These are phyloP conservation scores for Vidua macroura DNA, from an alignment of 2,113 vertebrate species.

Conservation along the genomic window DNA sequence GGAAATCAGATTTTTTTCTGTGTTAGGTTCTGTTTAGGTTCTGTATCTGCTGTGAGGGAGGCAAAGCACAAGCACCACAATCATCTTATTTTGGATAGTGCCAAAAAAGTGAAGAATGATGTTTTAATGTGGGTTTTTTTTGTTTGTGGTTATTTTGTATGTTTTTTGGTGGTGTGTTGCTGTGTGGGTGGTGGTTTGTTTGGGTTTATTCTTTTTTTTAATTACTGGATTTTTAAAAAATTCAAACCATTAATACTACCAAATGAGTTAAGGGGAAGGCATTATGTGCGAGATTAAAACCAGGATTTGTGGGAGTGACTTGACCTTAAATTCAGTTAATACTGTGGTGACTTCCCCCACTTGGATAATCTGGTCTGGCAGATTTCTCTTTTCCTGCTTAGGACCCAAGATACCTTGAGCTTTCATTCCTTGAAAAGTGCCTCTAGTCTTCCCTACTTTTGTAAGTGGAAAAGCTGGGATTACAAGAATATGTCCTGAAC, in stretches of 20 bases:
- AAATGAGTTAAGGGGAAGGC: background rate
- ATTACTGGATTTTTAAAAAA: background rate
- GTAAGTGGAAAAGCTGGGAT: background rate
- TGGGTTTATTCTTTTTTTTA: background rate
- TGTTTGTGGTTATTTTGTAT: background rate
- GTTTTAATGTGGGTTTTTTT: background rate
- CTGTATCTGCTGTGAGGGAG: background rate
- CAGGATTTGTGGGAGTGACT: slow-evolving; percentile 12
- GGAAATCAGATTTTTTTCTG: background rate
- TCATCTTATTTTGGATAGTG: background rate
- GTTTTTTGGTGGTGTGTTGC: background rate
- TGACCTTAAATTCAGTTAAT: slow-evolving; percentile 35
- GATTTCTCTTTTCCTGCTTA: slow-evolving; percentile 27
- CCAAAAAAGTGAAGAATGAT: background rate
- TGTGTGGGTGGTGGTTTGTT: background rate
- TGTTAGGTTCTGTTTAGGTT: background rate
- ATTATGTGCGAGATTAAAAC: slow-evolving; percentile 19
- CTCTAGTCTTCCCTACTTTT: background rate
- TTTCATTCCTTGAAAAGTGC: background rate
- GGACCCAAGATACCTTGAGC: background rate
- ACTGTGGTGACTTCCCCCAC: background rate
- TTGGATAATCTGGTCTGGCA: slow-evolving; percentile 9
- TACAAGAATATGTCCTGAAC: background rate
- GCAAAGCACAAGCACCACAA: background rate
- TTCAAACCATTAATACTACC: background rate